Evolutionary conservation across 2,113 vertebrate genomes (phyloP).

Genomic region (Platysternon megacephalum): DNA sequence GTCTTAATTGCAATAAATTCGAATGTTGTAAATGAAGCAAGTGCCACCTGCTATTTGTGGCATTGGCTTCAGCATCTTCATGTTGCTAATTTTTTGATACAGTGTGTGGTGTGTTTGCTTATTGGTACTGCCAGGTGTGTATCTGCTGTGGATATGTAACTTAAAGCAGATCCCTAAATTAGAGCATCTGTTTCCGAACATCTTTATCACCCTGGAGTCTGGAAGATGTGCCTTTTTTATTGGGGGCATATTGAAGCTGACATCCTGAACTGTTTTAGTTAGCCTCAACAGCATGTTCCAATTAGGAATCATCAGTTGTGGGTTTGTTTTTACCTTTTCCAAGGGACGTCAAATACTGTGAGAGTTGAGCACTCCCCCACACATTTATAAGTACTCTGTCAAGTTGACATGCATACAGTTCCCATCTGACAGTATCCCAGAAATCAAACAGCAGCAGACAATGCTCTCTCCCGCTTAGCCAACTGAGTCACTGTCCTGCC

Average conservation of each 20-base stretch:
- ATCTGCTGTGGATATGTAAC: conserved; percentile 16
- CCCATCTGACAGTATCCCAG: neutral
- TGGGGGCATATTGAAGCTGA: conserved; percentile 50
- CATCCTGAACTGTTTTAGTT: conserved; percentile 32
- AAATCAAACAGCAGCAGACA: conserved; percentile 14
- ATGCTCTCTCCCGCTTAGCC: neutral
- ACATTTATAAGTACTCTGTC: neutral
- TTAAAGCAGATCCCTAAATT: conserved; percentile 9
- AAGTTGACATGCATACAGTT: conserved; percentile 39
- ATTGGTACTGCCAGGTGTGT: conserved; percentile 4
- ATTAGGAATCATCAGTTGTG: neutral
- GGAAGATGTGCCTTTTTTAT: neutral
- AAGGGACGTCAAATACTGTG: neutral
- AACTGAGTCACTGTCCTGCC: neutral
- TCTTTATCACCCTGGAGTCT: conserved; percentile 22
- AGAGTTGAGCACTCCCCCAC: conserved; percentile 18
- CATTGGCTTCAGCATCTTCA: neutral
- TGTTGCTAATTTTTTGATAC: neutral
- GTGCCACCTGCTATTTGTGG: conserved; percentile 14
- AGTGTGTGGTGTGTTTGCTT: conserved; percentile 39
- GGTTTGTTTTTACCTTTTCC: neutral
- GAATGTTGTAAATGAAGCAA: conserved; percentile 21
- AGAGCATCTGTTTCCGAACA: conserved; percentile 27
- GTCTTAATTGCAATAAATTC: conserved; percentile 52
- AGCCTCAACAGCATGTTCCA: neutral